Evolutionary conservation across 2,113 vertebrate species (phyloP).

Genomic region (Protobothrops flavoviridis): DNA sequence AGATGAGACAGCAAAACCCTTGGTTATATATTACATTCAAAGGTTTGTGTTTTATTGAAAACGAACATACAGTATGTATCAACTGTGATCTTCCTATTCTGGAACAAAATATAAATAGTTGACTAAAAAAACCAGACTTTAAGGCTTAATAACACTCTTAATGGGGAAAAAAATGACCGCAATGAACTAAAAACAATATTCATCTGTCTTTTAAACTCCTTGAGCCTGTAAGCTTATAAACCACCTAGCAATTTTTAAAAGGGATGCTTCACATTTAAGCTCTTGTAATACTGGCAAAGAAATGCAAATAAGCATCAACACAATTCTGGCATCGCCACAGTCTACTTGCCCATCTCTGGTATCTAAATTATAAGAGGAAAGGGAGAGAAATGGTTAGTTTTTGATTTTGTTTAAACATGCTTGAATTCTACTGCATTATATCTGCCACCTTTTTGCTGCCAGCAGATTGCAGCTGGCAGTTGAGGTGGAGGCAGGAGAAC

Average conservation of each 20-base stretch:
- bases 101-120: background rate
- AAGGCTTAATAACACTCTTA: slow-evolving; percentile 48
- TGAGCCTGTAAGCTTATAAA: background rate
- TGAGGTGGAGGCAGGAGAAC: background rate
- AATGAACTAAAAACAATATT: slow-evolving; percentile 39
- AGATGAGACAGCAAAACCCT: slow-evolving; percentile 3
- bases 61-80: background rate
- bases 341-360: background rate
- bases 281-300: background rate
- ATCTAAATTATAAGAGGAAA: background rate
- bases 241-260: slow-evolving; percentile 4
- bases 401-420: slow-evolving; percentile 3
- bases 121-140: background rate
- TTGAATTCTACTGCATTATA: background rate
- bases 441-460: background rate
- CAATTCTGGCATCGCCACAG: background rate
- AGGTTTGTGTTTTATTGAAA: background rate
- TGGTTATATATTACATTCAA: background rate
- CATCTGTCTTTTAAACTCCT: background rate
- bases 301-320: background rate
- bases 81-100: background rate
- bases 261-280: background rate
- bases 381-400: background rate
- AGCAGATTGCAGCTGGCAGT: slow-evolving; percentile 7
- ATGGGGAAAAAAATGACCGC: background rate